Conservation (phyloP, 2,113 vertebrate species). For the Solenodon paradoxus region DNA sequence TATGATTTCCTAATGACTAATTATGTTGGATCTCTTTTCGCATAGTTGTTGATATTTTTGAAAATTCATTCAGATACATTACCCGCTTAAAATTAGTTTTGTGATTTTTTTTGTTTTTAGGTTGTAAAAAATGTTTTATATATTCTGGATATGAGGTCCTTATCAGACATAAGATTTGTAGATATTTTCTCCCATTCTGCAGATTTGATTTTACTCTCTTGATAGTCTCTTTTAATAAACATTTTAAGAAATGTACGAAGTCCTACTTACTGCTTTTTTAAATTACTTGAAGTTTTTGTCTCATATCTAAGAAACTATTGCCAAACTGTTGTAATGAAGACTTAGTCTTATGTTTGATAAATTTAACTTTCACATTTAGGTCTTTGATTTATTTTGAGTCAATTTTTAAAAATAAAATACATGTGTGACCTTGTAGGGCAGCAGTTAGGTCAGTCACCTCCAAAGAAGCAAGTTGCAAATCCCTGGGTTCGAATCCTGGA, state of each 20-base stretch:
- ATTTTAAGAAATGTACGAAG: too few species aligned
- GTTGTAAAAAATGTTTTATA: not conserved
- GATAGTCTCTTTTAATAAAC: not conserved
- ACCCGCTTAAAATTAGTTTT: not conserved
- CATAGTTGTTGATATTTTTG: not conserved
- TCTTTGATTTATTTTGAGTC: too few species aligned
- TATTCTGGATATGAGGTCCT: not conserved
- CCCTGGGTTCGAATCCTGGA: too few species aligned
- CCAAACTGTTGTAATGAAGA: not conserved
- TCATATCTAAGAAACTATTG: not conserved
- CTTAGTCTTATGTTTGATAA: not conserved
- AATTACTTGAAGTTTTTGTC: not conserved
- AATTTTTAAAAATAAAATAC: not conserved
- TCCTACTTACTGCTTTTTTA: not conserved
- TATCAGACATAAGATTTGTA: not conserved
- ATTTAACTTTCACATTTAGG: not conserved
- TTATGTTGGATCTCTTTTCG: not conserved
- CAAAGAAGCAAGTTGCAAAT: too few species aligned
- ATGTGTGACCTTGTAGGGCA: too few species aligned
- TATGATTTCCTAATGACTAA: not conserved
- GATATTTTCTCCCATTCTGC: not conserved
- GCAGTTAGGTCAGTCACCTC: too few species aligned
- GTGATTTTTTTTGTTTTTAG: not conserved
- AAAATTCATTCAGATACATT: too few species aligned
- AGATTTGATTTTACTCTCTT: not conserved